Evolutionary conservation across 2,888 invertebrate genomes (phyloP), one percentile per base, ranked within the genome.

Genomic region (Leptinotarsa peninsularis): DNA sequence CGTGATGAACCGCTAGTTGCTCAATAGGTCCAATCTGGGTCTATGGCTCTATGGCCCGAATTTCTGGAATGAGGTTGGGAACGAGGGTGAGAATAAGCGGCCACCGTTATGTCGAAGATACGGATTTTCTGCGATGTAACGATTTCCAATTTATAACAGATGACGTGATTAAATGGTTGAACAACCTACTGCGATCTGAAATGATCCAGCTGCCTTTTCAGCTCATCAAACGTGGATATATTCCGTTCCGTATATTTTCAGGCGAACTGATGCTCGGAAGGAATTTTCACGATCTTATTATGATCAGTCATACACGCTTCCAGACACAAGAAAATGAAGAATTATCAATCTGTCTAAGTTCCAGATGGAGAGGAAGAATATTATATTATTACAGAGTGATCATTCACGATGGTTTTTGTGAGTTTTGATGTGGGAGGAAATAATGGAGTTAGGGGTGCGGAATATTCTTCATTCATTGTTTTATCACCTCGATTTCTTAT

Each of bases 121-220:
- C 52, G 52, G 52, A n/a, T 52, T 52, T 52, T 52, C 52, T n/a
- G n/a, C 63, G 43, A 63, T 63, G 63, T 63, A 63, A 63, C 43
- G 63, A 43, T 63, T 58, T 58, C 33, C 63, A 63, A 63, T 63
- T 63, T 63, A 63, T 33, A 63, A 33, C 33, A 33, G 33, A 27
- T 63, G 27, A 27, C 33, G 43, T 43, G 63, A 63, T 63, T 63
- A 33, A 63, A 63, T 63, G 63, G 33, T n/a, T 63, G 63, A 63
- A 63, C 63, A 63, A 63, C 63, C 63, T 7, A 63, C 33, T 63
- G 43, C 23, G 58, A 58, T 27, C 58, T 43, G 33, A 17, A 43
- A 43, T 63, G 63, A 63, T 43, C 10, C 63, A 63, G 63, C 4
- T 43, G n/a, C 63, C 63, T 58, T 58, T 58, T 21, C 21, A 63